Conservation (phyloP, 2,113 vertebrate genomes). For the Syngnathus typhle region DNA sequence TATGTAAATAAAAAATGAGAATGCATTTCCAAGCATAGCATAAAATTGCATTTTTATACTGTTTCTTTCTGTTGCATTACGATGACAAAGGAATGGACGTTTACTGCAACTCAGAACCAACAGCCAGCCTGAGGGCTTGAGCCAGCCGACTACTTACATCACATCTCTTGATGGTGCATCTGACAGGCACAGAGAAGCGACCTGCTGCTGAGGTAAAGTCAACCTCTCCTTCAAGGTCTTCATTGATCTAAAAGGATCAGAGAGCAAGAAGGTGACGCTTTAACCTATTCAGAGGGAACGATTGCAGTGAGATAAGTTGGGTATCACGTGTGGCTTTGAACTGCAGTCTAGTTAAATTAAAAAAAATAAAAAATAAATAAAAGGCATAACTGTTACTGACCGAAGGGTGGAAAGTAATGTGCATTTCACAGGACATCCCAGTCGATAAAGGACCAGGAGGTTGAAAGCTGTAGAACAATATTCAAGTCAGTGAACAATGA, state of each 20-base stretch:
- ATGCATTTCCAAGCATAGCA: neutral
- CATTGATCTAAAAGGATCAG: slow-evolving; percentile 72
- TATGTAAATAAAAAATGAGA: neutral
- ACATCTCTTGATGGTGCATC: slow-evolving; percentile 83
- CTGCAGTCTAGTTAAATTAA: neutral
- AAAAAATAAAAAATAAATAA: neutral
- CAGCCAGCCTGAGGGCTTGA: neutral
- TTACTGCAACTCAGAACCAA: neutral
- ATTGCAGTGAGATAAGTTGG: neutral
- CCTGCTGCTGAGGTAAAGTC: slow-evolving; percentile 77
- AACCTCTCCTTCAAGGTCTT: slow-evolving; percentile 81
- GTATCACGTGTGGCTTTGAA: neutral
- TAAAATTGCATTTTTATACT: neutral
- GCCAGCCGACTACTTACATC: slow-evolving; percentile 67
- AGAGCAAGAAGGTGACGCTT: slow-evolving; percentile 20
- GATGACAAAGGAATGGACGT: neutral
- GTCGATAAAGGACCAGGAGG: slow-evolving; percentile 78
- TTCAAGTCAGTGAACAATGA: neutral
- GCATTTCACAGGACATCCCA: slow-evolving; percentile 83
- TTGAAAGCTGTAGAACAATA: slow-evolving; percentile 74
- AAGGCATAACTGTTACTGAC: slow-evolving; percentile 63
- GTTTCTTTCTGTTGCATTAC: neutral
- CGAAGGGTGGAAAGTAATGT: slow-evolving; percentile 80
- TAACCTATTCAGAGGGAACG: too few species aligned
- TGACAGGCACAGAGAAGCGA: slow-evolving; percentile 78